Evolutionary conservation across 2,888 invertebrate species (phyloP).

Genomic region (Strigamia crassipes): DNA sequence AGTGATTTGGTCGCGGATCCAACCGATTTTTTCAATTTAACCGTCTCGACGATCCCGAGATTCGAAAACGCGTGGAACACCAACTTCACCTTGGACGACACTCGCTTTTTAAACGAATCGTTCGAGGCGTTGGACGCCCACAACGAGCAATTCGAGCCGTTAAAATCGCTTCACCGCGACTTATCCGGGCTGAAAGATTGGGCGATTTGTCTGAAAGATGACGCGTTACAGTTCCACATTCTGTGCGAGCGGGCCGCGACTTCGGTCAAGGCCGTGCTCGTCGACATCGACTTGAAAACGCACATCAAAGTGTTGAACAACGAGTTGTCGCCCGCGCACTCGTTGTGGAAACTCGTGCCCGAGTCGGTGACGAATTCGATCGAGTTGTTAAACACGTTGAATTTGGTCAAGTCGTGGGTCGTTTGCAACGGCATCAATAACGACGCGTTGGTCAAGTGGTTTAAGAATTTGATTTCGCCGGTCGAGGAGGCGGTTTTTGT

Average conservation of each 20-base stretch:
- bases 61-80: too few relatives aligned
- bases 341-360: neutral
- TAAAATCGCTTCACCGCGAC: neutral
- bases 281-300: neutral
- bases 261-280: too few relatives aligned
- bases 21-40: too few relatives aligned
- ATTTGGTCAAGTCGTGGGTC: neutral
- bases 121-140: too few relatives aligned
- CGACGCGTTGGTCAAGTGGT: neutral
- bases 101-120: too few relatives aligned
- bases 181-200: neutral
- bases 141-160: too few relatives aligned
- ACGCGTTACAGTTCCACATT: neutral
- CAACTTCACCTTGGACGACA: too few relatives aligned
- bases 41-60: too few relatives aligned
- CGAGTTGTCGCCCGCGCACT: neutral
- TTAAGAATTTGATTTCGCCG: neutral
- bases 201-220: neutral
- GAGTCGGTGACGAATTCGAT: neutral
- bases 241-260: too few relatives aligned
- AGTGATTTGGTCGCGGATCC: too few relatives aligned
- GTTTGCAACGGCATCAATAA: slow-evolving; percentile 8
- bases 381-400: neutral
- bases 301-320: neutral
- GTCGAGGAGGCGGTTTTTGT: neutral